Base-by-base conservation (phyloP, 2,113 vertebrate genomes). In the Globicephala melas region DNA sequence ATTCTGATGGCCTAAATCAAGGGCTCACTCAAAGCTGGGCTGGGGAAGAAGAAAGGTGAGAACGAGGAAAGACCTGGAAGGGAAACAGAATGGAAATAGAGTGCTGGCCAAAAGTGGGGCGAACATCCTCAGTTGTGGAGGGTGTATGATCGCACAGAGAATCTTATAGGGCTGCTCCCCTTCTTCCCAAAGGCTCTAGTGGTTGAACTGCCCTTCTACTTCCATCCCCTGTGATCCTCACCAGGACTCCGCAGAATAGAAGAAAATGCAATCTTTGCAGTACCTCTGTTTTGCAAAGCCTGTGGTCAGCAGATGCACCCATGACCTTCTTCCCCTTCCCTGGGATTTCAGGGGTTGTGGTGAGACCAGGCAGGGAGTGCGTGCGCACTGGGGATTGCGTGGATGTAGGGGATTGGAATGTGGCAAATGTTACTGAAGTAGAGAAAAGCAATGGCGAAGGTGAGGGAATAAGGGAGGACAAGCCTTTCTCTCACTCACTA, bases 371-470 rank as follows among this genome's bases (percentile, higher is more conserved):
- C 18, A 60, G 63, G 18, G 47, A 13, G 2, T 20, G 0, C 20
- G 5, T 14, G 2, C 44, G 1, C 0, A 0, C 17, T 60, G 36
- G 36, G 36, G 47, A 28, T 25, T 44, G 71, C 4, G 0, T 62
- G 50, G 60, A 7, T 11, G 15, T 26, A 15, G 67, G 47, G 0
- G 1, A 36, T 9, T 55, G 31, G 26, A 36, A 58, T 50, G 14
- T 38, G 68, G 53, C 8, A 20, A 11, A 38, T 60, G 28, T 55
- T 36, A 60, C 21, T 8, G 26, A 79, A 6, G 15, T 55, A 44
- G 18, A 11, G n/a, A 36, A 79, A 79, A 23, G n/a, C 33, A 12
- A 5, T 41, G 73, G 50, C 25, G 4, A 80, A 81, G 26, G 1
- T 55, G 50, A 81, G 26, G 60, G 31, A 38, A 38, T 2, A 12